Conservation (phyloP, 2,888 invertebrate species). For the Sinodicranocentrus sp. region DNA sequence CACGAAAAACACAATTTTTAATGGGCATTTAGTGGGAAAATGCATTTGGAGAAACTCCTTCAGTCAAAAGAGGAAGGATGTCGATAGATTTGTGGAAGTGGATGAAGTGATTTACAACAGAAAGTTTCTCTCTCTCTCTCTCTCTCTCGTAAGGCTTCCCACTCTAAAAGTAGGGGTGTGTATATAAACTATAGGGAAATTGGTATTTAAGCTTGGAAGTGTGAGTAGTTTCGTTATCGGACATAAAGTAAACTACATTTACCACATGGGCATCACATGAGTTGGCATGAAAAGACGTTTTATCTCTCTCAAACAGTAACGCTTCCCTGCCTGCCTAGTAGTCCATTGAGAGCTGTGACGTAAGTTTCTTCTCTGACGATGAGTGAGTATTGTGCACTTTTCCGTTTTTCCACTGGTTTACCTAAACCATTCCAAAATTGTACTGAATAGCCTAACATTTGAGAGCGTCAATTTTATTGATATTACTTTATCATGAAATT, state of each 20-base stretch:
- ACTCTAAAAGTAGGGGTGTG: no score
- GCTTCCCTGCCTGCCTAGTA: conserved; percentile 52
- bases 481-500: no score
- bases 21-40: conserved; percentile 5
- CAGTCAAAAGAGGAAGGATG: conserved; percentile 9
- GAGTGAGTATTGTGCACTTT: not conserved
- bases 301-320: conserved; percentile 59
- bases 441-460: no score
- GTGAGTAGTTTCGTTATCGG: no score
- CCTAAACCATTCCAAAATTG: no score
- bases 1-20: not conserved
- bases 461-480: no score
- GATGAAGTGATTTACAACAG: conserved; percentile 7
- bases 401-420: not conserved
- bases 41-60: conserved; percentile 9
- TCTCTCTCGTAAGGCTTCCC: no score
- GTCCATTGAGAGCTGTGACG: conserved; percentile 40
- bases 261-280: not conserved
- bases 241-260: no score
- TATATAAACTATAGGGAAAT: no score
- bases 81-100: conserved; percentile 18
- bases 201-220: no score
- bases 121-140: not conserved
- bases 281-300: conserved; percentile 29
- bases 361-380: conserved; percentile 22